These are phyloP conservation scores for Rhinolophus ferrumequinum DNA, from an alignment of 2,113 vertebrate genomes.

Conservation along the genomic window DNA sequence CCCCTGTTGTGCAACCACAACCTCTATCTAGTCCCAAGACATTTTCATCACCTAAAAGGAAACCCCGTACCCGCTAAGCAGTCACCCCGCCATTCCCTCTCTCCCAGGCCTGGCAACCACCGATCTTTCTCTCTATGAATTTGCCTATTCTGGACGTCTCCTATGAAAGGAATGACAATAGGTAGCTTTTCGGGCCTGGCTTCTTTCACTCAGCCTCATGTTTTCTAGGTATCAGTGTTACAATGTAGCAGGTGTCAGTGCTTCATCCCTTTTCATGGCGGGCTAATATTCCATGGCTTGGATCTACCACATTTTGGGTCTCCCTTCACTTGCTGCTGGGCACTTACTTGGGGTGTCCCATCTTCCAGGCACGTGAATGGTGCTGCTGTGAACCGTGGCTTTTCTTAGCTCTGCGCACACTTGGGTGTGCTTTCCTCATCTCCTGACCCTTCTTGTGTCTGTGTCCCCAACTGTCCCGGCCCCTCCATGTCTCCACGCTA, in stretches of 20 bases:
- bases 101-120: neutral
- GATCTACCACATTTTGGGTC: accelerated
- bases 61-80: accelerated
- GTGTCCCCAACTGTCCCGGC: neutral
- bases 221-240: neutral
- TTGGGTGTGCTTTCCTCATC: no score
- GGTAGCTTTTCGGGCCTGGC: neutral
- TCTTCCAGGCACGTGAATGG: accelerated
- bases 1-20: no score
- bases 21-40: neutral
- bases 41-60: neutral
- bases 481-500: slow-evolving; percentile 54
- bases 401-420: accelerated
- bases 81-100: accelerated
- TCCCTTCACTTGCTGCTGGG: accelerated
- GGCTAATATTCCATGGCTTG: accelerated
- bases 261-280: neutral
- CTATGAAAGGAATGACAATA: accelerated
- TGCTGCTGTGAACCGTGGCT: accelerated
- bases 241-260: accelerated
- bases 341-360: neutral
- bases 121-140: neutral
- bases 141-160: accelerated
- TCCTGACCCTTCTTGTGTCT: neutral
- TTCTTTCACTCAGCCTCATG: neutral